Evolutionary conservation across 2,113 vertebrate species (phyloP), one percentile per base, ranked within the genome.

Genomic region (Vulpes ferrilata): DNA sequence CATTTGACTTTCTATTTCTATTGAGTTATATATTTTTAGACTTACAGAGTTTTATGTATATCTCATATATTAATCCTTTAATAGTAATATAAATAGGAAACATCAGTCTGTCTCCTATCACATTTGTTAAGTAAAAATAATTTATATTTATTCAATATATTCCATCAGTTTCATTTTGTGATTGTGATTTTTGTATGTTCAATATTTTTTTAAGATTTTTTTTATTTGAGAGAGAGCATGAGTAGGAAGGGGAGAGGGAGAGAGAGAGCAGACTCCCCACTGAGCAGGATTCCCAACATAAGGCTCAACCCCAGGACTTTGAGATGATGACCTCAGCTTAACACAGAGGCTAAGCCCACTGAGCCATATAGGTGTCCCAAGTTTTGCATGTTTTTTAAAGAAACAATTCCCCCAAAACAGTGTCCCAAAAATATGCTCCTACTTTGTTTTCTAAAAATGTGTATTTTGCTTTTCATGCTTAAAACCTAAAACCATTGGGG

Each of bases 391-490:
- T 78, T 53, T 62, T 62, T 74, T 80, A 57, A 65, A 59, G 17
- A 35, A 83, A 55, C 23, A 32, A 91, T 90, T 35, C 6, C 53
- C 53, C 12, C 55, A 57, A 87, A 64, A 43, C 4, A 92, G 25
- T 84, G 43, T 60, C 55, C 87, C 25, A 64, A 87, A 65, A 86
- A 85, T 90, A 80, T 2, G 17, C 38, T 25, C n/a, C 17, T 78
- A 16, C 8, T 78, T 69, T 67, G 2, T 25, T 92, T 59, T 84
- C 32, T 74, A 89, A 85, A 62, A 22, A 81, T 38, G 9, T 59
- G 20, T 55, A 19, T 95, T 89, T 97, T 88, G 6, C 35, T 11
- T 81, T 96, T 88, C 25, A 91, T 69, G 32, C 1, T 86, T 82
- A 85, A 85, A 88, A 86, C 8, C 59, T 89, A n/a, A 76, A 96